phyloP scores from a whole-genome alignment of 1,140 invertebrate genomes.

The Drosophila prosaltans region DNA sequence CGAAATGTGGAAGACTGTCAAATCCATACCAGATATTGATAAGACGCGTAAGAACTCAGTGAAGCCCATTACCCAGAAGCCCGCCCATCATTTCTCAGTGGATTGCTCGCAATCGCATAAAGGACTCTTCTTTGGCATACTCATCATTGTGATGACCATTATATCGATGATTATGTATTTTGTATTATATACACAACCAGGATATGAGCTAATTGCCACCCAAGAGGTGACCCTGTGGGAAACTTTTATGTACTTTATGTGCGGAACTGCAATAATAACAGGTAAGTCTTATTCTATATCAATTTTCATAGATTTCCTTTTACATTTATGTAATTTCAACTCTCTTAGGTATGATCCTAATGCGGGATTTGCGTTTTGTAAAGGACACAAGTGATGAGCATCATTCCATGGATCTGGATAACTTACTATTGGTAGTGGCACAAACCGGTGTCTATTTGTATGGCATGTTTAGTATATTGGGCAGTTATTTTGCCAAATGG shows the following conservation, averaged over 20 bases:
- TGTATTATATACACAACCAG: constrained; percentile 89
- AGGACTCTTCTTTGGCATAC: constrained; percentile 92
- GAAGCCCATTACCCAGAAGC: constrained; percentile 79
- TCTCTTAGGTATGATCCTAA: constrained; percentile 85
- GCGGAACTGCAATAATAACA: constrained; percentile 68
- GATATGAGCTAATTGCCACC: constrained; percentile 87
- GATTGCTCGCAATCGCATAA: constrained; percentile 95
- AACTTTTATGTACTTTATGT: constrained; percentile 87
- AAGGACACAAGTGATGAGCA: constrained; percentile 84
- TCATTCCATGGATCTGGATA: constrained; percentile 89
- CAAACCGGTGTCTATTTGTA: constrained; percentile 95
- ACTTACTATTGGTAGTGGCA: constrained; percentile 92
- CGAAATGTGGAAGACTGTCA: constrained; percentile 91
- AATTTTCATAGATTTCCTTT: too few species aligned
- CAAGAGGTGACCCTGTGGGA: constrained; percentile 91
- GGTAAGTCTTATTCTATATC: constrained; percentile 37
- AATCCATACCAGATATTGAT: constrained; percentile 79
- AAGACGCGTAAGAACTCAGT: constrained; percentile 72
- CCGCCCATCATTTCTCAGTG: constrained; percentile 91
- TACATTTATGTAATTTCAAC: neutral
- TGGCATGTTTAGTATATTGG: constrained; percentile 93
- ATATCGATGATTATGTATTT: constrained; percentile 96
- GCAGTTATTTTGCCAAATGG: constrained; percentile 89
- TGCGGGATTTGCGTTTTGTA: constrained; percentile 86
- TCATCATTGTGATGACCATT: constrained; percentile 93